Base-by-base conservation (phyloP, 2,797 vertebrate genomes). In the Sebastes flavidus region DNA sequence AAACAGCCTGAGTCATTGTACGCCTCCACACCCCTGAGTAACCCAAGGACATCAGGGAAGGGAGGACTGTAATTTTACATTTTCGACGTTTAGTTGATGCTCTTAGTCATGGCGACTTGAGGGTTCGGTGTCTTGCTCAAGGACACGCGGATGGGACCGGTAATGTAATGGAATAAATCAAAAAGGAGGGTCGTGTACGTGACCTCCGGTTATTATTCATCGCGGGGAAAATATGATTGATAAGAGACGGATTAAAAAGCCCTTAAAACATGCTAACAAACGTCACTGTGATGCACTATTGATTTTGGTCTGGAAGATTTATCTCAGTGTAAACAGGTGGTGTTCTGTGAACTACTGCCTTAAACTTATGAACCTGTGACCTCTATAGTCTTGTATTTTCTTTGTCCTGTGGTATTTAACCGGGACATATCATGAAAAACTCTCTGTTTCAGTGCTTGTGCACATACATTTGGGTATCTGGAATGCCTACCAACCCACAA, bases 21-120 rank as follows among this genome's bases (percentile, higher is more conserved):
- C 83, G 90, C 90, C 89, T 91, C 84, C 88, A 72, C 89, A 91
- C 81, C 88, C 86, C 86, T 82, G 78, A 90, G 88, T 81, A 91
- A 91, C 90, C 87, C 81, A 81, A 92, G 83, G 89, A 91, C 88
- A 86, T 84, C 81, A 72, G 87, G 59, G 66, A 69, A 76, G 69
- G 65, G 56, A 75, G 75, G 78, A 81, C 75, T 78, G 83, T 83
- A 72, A 77, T 84, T 92, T 86, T 86, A 89, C 85, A 87, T 87
- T 84, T 89, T 20, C 82, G 86, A 90, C 83, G 22, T 89, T 86
- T 81, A 77, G 68, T 77, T 88, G 85, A 85, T 80, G 75, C 82
- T 86, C 66, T 84, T 76, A 84, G 75, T 88, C 77, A 74, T 65
- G 72, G 65, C 81, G 84, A 77, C 85, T 77, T 72, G 32, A 90